Conservation (phyloP, 2,888 invertebrate genomes). For the Teinopalpus imperialis region DNA sequence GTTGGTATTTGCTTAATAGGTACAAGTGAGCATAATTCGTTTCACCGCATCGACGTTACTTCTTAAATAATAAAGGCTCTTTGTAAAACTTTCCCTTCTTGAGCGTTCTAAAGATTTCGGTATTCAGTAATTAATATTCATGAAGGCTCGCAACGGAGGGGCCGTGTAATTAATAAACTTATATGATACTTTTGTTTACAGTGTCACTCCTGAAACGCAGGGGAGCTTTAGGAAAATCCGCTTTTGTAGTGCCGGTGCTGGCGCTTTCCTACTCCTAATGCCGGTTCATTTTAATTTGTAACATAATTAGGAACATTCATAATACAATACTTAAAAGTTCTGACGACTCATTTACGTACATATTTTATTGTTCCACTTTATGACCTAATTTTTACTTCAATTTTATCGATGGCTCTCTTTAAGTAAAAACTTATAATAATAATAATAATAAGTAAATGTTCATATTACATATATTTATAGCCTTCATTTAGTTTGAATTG, state of each 20-base stretch:
- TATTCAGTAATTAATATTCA: slow-evolving; percentile 82
- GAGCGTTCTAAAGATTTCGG: slow-evolving; percentile 80
- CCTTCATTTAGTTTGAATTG: too few species aligned
- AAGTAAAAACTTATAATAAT: too few species aligned
- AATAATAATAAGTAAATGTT: too few species aligned
- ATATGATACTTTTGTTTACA: slow-evolving; percentile 82
- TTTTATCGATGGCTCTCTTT: too few species aligned
- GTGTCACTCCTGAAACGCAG: slow-evolving; percentile 70
- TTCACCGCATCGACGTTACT: slow-evolving; percentile 72
- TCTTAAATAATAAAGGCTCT: slow-evolving; percentile 82
- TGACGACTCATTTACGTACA: background rate
- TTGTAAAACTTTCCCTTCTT: slow-evolving; percentile 82
- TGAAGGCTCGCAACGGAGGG: slow-evolving; percentile 77
- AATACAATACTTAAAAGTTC: slow-evolving; percentile 14
- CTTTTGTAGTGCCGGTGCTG: slow-evolving; percentile 42
- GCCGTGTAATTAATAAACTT: slow-evolving; percentile 82
- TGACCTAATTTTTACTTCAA: too few species aligned
- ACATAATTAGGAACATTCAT: slow-evolving; percentile 3
- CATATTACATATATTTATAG: too few species aligned
- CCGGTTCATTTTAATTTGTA: slow-evolving; percentile 19
- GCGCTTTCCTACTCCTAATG: slow-evolving; percentile 22
- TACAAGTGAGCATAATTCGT: slow-evolving; percentile 65
- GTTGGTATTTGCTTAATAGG: slow-evolving; percentile 39
- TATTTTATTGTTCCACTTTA: background rate
- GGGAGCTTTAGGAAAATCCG: slow-evolving; percentile 33